Base-by-base conservation (phyloP, 1,140 invertebrate genomes). In the Calephelis virginiensis region DNA sequence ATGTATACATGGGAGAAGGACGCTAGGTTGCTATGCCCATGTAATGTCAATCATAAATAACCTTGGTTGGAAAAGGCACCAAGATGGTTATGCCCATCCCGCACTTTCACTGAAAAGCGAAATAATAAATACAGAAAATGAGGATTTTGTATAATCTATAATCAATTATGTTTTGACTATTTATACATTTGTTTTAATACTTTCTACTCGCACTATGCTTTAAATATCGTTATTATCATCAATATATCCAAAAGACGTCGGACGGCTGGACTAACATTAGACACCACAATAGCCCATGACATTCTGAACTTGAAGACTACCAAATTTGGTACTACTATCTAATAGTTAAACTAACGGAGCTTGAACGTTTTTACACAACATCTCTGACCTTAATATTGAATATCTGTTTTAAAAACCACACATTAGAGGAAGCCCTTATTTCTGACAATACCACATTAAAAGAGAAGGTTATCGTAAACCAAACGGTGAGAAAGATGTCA, bases 1-100 rank as follows among this genome's bases (percentile, higher is more conserved):
- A 37, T 60, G 56, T 12, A 60, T 60, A 11, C 56, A 60, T 9
- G 56, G 56, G 14, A 56, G 14, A 56, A 56, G 17, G 8, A 40
- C 56, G 3, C n/a, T 60, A n/a, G 56, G 56, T n/a, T 12, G 56
- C n/a, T 60, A 28, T n/a, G 56, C 56, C 28, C 56, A 60, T 60
- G 56, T 60, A 5, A 60, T 60, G 37, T 12, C 10, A 12, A 28
- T 60, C 9, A 10, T 60, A 6, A 40, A 60, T 12, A 40, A 60
- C 28, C n/a, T 60, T 10, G 56, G 56, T 10, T 60, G 17, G 17
- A 61, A 61, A 10, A 60, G 56, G n/a, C 56, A 40, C 56, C 56
- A 60, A 60, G 56, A 6, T 60, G 56, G 38, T 60, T 60, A 40
- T 5, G n/a, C 10, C 6, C 56, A 60, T 8, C 56, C 56, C 12